Evolutionary conservation across 2,797 vertebrate genomes (phyloP).

Genomic region (Anas acuta): DNA sequence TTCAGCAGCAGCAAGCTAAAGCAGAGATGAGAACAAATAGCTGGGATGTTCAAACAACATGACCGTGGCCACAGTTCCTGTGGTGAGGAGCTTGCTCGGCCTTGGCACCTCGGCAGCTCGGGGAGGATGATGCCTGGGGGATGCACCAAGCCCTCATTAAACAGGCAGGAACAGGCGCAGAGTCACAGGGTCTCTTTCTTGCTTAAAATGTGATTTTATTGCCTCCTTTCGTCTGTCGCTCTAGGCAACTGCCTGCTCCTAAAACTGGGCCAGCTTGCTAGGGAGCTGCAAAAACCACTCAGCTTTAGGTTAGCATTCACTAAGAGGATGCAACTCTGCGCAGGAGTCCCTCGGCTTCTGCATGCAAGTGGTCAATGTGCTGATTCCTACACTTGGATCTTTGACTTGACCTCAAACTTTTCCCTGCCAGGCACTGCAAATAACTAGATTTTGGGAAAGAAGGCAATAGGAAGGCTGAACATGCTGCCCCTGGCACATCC

Average conservation of each 20-base stretch:
- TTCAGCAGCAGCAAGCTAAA: not conserved
- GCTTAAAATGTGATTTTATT: conserved; percentile 53
- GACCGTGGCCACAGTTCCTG: not conserved
- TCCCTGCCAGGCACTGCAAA: not conserved
- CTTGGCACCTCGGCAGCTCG: not conserved
- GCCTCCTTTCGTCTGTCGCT: conserved; percentile 36
- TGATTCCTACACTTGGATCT: not conserved
- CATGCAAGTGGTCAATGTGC: not conserved
- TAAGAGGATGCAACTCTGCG: not conserved
- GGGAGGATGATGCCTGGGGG: not conserved
- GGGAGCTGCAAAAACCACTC: not conserved
- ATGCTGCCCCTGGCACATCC: not conserved
- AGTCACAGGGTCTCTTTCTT: conserved; percentile 35
- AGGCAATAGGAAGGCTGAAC: not conserved
- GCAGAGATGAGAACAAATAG: not conserved
- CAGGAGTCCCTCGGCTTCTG: not conserved
- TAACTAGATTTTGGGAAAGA: not conserved
- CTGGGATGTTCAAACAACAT: not conserved
- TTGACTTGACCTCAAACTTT: not conserved
- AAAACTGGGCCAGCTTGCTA: conserved; percentile 54
- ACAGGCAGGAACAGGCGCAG: not conserved
- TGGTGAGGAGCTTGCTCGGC: not conserved
- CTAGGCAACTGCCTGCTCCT: conserved; percentile 35
- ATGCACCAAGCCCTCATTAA: not conserved
- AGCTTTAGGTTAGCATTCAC: not conserved